phyloP scores from a whole-genome alignment of 2,113 vertebrate genomes.

The Uropsilus gracilis region DNA sequence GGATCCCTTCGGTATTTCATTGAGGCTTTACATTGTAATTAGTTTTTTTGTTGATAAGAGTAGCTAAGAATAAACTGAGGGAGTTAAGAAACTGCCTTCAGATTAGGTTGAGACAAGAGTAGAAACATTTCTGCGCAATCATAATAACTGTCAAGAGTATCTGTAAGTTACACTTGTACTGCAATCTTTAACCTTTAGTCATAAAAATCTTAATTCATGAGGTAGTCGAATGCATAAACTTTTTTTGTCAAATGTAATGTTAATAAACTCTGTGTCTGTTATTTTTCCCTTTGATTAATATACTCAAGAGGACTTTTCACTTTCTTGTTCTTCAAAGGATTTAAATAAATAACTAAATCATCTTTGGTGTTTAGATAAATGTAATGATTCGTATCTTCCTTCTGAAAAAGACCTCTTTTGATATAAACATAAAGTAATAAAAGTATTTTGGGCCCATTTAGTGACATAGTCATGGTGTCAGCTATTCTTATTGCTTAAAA shows the following conservation, averaged over 20 bases:
- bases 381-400: background rate
- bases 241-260: background rate
- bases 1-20: background rate
- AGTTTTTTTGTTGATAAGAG: background rate
- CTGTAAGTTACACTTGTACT: background rate
- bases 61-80: background rate
- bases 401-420: background rate
- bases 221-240: too few species aligned
- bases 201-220: background rate
- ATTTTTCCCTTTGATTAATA: background rate
- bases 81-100: background rate
- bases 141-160: background rate
- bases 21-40: background rate
- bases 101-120: background rate
- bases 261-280: background rate
- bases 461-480: background rate
- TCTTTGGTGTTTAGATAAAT: background rate
- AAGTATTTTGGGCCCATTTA: background rate
- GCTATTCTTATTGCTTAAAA: background rate
- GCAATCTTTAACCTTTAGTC: background rate
- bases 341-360: constrained; percentile 17
- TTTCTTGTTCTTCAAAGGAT: background rate
- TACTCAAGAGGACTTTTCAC: background rate
- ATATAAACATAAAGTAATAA: background rate
- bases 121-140: constrained; percentile 1